phyloP scores from a whole-genome alignment of 2,888 invertebrate genomes.

The Polietes domitor region DNA sequence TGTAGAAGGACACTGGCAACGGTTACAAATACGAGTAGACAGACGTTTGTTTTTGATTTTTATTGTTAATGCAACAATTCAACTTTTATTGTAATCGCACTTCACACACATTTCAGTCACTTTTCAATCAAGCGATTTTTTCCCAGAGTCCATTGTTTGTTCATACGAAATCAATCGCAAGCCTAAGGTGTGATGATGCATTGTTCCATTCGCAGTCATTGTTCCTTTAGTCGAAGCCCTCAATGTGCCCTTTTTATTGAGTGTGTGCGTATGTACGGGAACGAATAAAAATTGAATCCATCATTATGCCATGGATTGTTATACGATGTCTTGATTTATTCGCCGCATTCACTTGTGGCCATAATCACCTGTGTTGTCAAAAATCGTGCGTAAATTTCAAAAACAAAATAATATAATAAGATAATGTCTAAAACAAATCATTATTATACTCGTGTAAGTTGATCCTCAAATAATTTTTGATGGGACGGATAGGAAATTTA shows the following conservation, averaged over 20 bases:
- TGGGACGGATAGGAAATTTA: too few relatives aligned
- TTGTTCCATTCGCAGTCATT: neutral
- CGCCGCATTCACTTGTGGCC: conserved; percentile 38
- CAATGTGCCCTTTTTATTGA: neutral
- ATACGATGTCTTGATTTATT: conserved; percentile 46
- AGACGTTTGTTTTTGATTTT: neutral
- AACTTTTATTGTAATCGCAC: neutral
- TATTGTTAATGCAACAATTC: neutral
- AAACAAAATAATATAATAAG: too few relatives aligned
- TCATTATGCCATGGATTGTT: conserved; percentile 1
- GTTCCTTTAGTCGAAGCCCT: neutral
- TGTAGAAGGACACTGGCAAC: neutral
- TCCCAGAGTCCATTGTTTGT: neutral
- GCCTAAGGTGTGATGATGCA: neutral
- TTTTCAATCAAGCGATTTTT: conserved; percentile 4
- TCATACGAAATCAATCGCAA: neutral
- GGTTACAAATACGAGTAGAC: neutral
- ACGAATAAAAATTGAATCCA: neutral
- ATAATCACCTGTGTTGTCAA: conserved; percentile 53
- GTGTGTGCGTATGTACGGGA: neutral
- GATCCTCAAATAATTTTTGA: too few relatives aligned
- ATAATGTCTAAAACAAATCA: too few relatives aligned
- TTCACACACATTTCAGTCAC: neutral
- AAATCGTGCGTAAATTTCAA: conserved; percentile 50
- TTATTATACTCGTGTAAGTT: too few relatives aligned